These are phyloP conservation scores for Macaria notata DNA, from an alignment of 2,888 invertebrate species.

Conservation along the genomic window DNA sequence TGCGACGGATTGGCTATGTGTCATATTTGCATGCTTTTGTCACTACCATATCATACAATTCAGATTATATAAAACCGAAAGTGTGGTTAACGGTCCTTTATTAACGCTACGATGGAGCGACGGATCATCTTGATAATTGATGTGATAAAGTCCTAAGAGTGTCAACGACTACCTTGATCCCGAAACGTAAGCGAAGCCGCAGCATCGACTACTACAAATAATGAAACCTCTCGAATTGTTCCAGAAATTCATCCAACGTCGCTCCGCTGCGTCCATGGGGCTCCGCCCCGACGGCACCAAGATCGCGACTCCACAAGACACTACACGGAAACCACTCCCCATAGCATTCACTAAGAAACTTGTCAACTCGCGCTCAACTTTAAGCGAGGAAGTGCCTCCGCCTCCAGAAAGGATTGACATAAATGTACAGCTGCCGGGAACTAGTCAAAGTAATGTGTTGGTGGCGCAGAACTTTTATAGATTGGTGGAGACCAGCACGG, in stretches of 20 bases:
- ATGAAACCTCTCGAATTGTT: no score
- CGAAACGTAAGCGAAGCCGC: no score
- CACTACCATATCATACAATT: no score
- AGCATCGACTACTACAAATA: no score
- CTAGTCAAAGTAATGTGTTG: not conserved
- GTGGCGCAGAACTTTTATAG: slow-evolving; percentile 38
- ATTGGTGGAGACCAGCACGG: slow-evolving; percentile 49
- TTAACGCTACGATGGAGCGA: no score
- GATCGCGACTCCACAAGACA: slow-evolving; percentile 29
- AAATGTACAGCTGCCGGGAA: slow-evolving; percentile 12
- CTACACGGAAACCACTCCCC: slow-evolving; percentile 50
- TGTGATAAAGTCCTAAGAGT: no score
- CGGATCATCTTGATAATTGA: no score
- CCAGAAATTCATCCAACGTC: slow-evolving; percentile 29
- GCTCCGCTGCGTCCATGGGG: slow-evolving; percentile 24
- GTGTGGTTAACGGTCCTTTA: no score
- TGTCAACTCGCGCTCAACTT: slow-evolving; percentile 27
- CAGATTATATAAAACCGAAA: no score
- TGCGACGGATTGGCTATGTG: no score
- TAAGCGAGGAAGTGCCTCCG: slow-evolving; percentile 2
- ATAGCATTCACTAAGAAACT: slow-evolving; percentile 52
- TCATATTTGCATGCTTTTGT: no score
- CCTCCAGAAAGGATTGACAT: slow-evolving; percentile 36
- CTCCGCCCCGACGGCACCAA: slow-evolving; percentile 47
- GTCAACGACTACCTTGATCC: no score